phyloP scores from a whole-genome alignment of 2,113 vertebrate species.

The Nycticorax nycticorax region DNA sequence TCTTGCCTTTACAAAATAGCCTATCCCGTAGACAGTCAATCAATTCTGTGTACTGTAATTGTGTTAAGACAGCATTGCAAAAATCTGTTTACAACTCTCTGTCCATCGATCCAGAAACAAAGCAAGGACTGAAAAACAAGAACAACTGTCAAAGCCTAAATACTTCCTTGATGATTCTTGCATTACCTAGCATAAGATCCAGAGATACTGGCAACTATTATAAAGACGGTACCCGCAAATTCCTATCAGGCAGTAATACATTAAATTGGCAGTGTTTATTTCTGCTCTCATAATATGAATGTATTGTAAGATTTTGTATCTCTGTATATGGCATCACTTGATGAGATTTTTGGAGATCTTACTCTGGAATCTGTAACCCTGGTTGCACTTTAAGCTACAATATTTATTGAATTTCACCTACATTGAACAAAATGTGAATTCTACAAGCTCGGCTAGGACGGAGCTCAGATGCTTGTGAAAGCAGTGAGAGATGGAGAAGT shows the following conservation, averaged over 20 bases:
- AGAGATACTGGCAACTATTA: not conserved
- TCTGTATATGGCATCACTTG: not conserved
- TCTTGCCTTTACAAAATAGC: constrained; percentile 18
- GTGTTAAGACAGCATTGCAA: not conserved
- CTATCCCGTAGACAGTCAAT: not conserved
- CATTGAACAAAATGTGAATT: not conserved
- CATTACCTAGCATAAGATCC: not conserved
- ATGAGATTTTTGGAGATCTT: not conserved
- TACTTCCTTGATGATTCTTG: not conserved
- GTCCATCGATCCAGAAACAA: constrained; percentile 45
- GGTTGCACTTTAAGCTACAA: not conserved
- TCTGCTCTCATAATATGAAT: not conserved
- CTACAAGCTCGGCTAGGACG: not conserved
- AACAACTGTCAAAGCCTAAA: not conserved
- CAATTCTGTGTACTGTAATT: not conserved
- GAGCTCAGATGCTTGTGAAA: not conserved
- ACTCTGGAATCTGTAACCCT: not conserved
- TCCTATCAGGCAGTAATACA: not conserved
- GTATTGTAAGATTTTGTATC: not conserved
- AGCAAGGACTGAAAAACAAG: not conserved
- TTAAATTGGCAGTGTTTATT: not conserved
- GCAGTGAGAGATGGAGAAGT: not conserved
- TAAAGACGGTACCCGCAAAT: not conserved
- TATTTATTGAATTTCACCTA: not conserved
- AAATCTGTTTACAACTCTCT: constrained; percentile 40